Evolutionary conservation across 2,888 invertebrate species (phyloP).

Genomic region (Aphidius colemani): DNA sequence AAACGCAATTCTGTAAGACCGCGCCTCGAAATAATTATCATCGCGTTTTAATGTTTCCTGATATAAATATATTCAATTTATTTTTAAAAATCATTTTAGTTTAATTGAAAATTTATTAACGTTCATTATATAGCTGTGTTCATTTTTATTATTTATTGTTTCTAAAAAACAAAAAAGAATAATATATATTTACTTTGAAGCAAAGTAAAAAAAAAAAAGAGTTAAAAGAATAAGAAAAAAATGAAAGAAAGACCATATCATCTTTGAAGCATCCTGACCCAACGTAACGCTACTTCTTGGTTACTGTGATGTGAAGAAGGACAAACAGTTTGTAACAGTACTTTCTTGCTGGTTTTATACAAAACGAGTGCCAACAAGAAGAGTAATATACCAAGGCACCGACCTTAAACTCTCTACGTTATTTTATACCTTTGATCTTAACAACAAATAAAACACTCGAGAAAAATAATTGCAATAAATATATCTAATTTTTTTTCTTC

Average conservation of each 20-base stretch:
- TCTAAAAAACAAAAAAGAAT: too few relatives aligned
- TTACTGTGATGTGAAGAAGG: constrained; percentile 16
- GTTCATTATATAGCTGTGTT: not conserved
- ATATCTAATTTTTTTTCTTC: not conserved
- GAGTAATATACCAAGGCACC: constrained; percentile 19
- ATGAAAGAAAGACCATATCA: constrained; percentile 25
- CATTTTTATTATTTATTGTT: not conserved
- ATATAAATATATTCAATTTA: too few relatives aligned
- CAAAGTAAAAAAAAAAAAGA: too few relatives aligned
- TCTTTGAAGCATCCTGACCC: constrained; percentile 36
- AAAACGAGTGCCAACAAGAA: constrained; percentile 30
- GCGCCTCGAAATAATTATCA: constrained; percentile 36
- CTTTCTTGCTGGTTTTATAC: constrained; percentile 26
- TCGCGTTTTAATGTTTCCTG: not conserved
- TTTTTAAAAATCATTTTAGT: too few relatives aligned
- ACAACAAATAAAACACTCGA: too few relatives aligned
- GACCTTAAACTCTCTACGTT: constrained; percentile 34
- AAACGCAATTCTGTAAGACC: constrained; percentile 25
- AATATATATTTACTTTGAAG: too few relatives aligned
- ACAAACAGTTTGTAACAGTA: constrained; percentile 28
- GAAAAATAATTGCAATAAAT: constrained; percentile 5
- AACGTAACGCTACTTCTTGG: constrained; percentile 32
- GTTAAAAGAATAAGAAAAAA: too few relatives aligned
- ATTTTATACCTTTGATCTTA: constrained; percentile 7
- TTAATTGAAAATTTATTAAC: too few relatives aligned